Conservation (phyloP, 2,113 vertebrate genomes). For the Otus sunia region DNA sequence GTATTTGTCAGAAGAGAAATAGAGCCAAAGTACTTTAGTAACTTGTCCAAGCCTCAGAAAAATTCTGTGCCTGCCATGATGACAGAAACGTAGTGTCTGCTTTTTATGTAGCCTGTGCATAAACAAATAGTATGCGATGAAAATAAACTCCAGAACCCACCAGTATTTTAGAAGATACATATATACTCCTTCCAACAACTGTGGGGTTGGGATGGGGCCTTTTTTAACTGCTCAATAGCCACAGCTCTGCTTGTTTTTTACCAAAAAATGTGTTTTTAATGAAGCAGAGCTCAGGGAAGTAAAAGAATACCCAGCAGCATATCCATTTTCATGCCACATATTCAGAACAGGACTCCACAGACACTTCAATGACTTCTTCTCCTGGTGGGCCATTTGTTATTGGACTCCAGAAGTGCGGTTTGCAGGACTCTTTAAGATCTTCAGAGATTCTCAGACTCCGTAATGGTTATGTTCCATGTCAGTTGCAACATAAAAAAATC, state of each 20-base stretch:
- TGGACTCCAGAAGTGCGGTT: not conserved
- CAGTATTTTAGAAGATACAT: not conserved
- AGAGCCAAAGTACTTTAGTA: not conserved
- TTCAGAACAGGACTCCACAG: not conserved
- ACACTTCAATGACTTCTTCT: not conserved
- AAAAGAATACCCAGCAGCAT: not conserved
- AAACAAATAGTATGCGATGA: not conserved
- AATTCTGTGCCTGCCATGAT: not conserved
- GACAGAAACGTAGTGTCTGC: not conserved
- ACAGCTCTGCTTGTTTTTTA: not conserved
- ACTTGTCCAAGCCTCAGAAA: not conserved
- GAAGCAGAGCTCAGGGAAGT: not conserved
- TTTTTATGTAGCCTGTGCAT: not conserved
- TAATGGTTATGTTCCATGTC: not conserved
- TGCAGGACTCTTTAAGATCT: not conserved
- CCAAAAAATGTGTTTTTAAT: not conserved
- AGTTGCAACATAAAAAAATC: not conserved
- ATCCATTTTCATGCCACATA: not conserved
- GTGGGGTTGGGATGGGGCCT: fast-evolving
- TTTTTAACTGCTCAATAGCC: not conserved
- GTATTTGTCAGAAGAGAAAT: not conserved
- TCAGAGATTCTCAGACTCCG: not conserved
- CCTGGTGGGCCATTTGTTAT: not conserved
- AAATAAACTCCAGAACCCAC: not conserved
- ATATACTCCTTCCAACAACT: not conserved